These are phyloP conservation scores for Aphidius ervi DNA, from an alignment of 1,140 invertebrate species.

Conservation along the genomic window DNA sequence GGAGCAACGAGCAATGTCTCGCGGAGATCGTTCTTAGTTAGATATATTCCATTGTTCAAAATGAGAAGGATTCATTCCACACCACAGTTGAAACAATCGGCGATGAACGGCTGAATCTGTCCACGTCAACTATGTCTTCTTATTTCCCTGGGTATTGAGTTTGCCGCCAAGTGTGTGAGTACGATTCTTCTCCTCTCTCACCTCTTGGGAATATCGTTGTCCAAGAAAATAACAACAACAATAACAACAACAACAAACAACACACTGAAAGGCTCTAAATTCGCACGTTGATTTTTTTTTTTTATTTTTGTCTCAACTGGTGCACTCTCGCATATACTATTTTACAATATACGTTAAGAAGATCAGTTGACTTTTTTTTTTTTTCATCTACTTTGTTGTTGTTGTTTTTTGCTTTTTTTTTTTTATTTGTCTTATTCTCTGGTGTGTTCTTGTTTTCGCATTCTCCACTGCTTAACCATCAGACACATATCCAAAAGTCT, in stretches of 20 bases:
- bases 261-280: conserved; percentile 16
- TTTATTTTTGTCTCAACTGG: no score
- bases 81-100: conserved; percentile 20
- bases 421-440: no score
- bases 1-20: neutral
- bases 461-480: neutral
- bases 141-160: conserved; percentile 12
- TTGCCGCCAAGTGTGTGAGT: conserved; percentile 4
- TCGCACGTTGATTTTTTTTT: conserved; percentile 2
- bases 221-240: no score
- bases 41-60: conserved; percentile 23
- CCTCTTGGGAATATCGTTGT: neutral
- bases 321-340: neutral
- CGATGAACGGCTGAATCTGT: conserved; percentile 25
- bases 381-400: neutral
- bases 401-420: neutral
- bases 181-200: conserved; percentile 3
- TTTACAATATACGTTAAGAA: conserved; percentile 14
- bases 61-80: neutral
- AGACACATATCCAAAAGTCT: no score
- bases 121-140: conserved; percentile 22
- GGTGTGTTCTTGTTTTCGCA: neutral
- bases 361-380: neutral
- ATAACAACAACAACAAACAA: neutral
- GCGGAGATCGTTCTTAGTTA: conserved; percentile 3